Evolutionary conservation across 2,113 vertebrate genomes (phyloP).

Genomic region (Desmodus rotundus): DNA sequence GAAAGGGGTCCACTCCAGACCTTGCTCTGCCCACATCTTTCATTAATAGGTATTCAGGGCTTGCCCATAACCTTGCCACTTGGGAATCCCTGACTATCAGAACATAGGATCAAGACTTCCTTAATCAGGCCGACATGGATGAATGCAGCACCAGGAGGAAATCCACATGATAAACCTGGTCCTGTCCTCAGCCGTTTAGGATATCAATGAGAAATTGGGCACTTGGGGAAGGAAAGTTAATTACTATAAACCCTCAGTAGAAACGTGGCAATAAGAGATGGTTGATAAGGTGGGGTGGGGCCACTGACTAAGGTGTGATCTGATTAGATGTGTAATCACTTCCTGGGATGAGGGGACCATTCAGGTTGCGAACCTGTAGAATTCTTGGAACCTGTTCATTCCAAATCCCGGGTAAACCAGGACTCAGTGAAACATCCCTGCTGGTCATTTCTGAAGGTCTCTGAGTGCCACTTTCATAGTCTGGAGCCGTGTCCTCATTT

Average conservation of each 20-base stretch:
- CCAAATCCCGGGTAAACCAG: neutral
- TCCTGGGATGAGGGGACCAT: fast-evolving
- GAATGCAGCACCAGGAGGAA: neutral
- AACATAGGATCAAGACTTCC: neutral
- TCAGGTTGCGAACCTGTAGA: neutral
- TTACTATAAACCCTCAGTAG: neutral
- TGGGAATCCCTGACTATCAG: neutral
- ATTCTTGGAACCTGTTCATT: neutral
- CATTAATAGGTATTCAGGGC: neutral
- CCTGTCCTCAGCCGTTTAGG: neutral
- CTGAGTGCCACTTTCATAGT: neutral
- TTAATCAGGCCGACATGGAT: neutral
- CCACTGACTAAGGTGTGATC: neutral
- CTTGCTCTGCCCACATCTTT: neutral
- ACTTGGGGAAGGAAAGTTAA: neutral
- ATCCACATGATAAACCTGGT: neutral
- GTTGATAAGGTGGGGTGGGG: neutral
- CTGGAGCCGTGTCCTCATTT: neutral
- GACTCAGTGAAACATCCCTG: neutral
- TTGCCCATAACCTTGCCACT: neutral
- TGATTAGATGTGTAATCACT: neutral
- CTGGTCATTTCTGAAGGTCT: neutral
- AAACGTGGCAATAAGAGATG: neutral
- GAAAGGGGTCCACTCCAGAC: neutral
- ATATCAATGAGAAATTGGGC: neutral